phyloP scores from a whole-genome alignment of 53 echinoderm and acorn worm species.

The Apostichopus leukothele region DNA sequence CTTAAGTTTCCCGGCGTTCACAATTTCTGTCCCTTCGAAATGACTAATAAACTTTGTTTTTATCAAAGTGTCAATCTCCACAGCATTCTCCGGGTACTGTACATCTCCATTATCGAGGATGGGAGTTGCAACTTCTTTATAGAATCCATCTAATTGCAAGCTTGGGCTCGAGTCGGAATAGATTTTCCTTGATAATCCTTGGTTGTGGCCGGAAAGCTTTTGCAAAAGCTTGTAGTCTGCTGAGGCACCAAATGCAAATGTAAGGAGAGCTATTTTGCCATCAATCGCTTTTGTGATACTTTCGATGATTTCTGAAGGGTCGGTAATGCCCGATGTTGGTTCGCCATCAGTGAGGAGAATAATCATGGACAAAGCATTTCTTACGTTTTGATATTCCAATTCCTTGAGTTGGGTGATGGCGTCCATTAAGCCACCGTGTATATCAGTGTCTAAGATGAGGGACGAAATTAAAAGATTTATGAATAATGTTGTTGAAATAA shows the following conservation, averaged over 20 bases:
- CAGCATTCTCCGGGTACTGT: slow-evolving; percentile 56
- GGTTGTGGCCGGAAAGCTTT: slow-evolving; percentile 69
- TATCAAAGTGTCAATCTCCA: slow-evolving; percentile 62
- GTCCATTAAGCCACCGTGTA: slow-evolving; percentile 60
- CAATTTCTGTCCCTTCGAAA: slow-evolving; percentile 85
- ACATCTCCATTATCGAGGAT: slow-evolving; percentile 76
- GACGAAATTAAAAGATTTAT: not conserved
- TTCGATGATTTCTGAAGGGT: slow-evolving; percentile 32
- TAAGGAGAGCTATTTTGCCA: slow-evolving; percentile 72
- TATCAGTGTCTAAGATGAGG: slow-evolving; percentile 65
- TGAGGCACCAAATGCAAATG: slow-evolving; percentile 78
- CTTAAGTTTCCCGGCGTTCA: slow-evolving; percentile 79
- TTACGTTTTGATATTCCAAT: not conserved
- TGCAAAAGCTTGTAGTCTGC: slow-evolving; percentile 79
- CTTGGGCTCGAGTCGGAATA: slow-evolving; percentile 76
- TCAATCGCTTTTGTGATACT: slow-evolving; percentile 45
- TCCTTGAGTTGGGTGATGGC: slow-evolving; percentile 46
- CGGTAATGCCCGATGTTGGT: slow-evolving; percentile 66
- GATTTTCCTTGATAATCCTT: slow-evolving; percentile 76
- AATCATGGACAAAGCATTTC: slow-evolving; percentile 67
- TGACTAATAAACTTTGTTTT: slow-evolving; percentile 76
- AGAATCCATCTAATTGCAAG: slow-evolving; percentile 87
- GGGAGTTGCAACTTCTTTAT: slow-evolving; percentile 91
- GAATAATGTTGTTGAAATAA: too few species aligned
- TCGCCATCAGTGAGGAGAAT: slow-evolving; percentile 89